Evolutionary conservation across 2,888 invertebrate genomes (phyloP).

Genomic region (Yponomeuta cagnagella): DNA sequence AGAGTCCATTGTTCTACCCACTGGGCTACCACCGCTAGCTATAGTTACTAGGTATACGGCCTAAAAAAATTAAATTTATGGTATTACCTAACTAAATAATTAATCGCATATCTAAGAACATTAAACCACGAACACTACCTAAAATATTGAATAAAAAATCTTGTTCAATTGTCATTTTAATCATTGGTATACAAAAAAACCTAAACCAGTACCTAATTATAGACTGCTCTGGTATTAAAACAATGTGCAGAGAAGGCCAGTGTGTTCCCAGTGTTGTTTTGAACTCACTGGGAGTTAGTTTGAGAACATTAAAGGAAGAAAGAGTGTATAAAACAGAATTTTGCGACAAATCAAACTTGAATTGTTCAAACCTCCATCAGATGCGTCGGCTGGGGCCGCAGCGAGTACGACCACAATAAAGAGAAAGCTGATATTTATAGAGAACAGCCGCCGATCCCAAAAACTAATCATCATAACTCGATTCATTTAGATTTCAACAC

Average conservation of each 20-base stretch:
- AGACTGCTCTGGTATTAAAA: slow-evolving; percentile 34
- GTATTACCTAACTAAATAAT: too few species aligned
- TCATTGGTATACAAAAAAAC: too few species aligned
- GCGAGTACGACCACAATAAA: slow-evolving; percentile 33
- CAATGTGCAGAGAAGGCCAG: slow-evolving; percentile 28
- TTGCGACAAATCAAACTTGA: slow-evolving; percentile 20
- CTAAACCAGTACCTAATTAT: slow-evolving; percentile 12
- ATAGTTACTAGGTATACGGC: too few species aligned
- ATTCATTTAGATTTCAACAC: not conserved
- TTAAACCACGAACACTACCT: not conserved
- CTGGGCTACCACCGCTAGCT: too few species aligned
- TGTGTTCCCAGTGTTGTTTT: not conserved
- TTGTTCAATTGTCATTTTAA: too few species aligned
- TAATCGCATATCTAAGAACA: too few species aligned
- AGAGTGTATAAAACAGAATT: slow-evolving; percentile 5
- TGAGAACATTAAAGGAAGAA: not conserved
- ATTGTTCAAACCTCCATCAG: slow-evolving; percentile 47
- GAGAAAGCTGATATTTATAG: slow-evolving; percentile 33
- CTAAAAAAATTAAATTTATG: too few species aligned
- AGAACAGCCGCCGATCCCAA: slow-evolving; percentile 33
- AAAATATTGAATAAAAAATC: not conserved
- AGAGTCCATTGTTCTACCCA: too few species aligned
- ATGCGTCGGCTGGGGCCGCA: slow-evolving; percentile 25
- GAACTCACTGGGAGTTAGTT: slow-evolving; percentile 10
- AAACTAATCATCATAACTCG: slow-evolving; percentile 42